A percentile compares a stretch with the other conserved stretches of the same genome.
These are phyloP conservation scores for Xestia c-nigrum DNA, from an alignment of 2,888 invertebrate genomes.

Conservation along the genomic window DNA sequence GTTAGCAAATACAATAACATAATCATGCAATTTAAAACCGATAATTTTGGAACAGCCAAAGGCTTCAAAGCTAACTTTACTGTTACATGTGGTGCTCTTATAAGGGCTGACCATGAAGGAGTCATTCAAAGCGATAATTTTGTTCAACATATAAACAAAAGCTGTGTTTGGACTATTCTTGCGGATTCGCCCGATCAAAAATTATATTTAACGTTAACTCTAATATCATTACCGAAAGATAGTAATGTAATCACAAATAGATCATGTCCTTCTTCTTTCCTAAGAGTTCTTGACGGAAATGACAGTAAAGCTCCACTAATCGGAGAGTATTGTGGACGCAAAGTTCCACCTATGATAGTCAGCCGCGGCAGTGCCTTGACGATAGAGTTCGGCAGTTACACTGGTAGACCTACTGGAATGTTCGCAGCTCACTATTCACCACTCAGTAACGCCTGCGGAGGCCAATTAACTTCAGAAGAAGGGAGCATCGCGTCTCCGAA, in stretches of 20 bases:
- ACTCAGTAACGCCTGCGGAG: constrained; percentile 94
- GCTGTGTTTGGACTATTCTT: constrained; percentile 94
- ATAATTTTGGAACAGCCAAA: constrained; percentile 90
- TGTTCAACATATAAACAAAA: constrained; percentile 77
- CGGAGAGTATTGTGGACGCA: constrained; percentile 92
- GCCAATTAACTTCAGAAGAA: constrained; percentile 92
- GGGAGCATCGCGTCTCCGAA: constrained; percentile 96
- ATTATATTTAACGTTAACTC: constrained; percentile 92
- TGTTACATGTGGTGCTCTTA: constrained; percentile 93
- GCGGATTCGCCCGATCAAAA: constrained; percentile 90
- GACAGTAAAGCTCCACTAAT: constrained; percentile 91
- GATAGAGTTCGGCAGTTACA: constrained; percentile 82
- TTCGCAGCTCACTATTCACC: constrained; percentile 86
- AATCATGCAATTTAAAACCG: constrained; percentile 92
- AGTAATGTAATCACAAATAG: constrained; percentile 71
- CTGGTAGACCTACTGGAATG: constrained; percentile 73
- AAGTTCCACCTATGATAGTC: constrained; percentile 92
- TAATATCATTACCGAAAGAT: constrained; percentile 86
- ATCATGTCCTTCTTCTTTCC: constrained; percentile 80
- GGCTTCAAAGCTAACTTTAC: constrained; percentile 94
- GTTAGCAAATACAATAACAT: constrained; percentile 92
- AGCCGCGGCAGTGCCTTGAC: constrained; percentile 93
- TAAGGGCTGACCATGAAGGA: constrained; percentile 90
- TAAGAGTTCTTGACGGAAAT: constrained; percentile 93
- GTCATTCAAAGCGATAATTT: constrained; percentile 83